These are phyloP conservation scores for Manis crassicaudata DNA, from an alignment of 2,797 vertebrate genomes.

Conservation along the genomic window DNA sequence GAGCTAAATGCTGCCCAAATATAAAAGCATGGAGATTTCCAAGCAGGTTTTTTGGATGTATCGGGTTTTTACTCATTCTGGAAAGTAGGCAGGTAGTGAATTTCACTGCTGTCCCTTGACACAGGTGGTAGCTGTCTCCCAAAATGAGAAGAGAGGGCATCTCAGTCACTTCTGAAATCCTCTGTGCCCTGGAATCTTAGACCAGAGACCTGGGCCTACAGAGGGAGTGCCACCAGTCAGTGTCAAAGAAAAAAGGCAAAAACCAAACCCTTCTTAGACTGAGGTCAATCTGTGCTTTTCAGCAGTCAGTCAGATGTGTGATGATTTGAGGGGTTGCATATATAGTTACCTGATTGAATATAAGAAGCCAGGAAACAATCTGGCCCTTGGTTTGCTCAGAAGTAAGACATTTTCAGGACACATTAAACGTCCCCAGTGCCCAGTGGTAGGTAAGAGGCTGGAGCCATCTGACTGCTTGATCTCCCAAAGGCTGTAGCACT, in stretches of 20 bases:
- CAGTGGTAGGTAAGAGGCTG: no score
- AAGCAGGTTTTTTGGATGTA: conserved; percentile 35
- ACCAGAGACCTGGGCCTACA: not conserved
- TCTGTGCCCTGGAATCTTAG: not conserved
- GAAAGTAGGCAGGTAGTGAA: conserved; percentile 45
- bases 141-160: not conserved
- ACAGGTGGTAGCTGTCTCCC: conserved; percentile 11
- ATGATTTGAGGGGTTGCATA: no score
- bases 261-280: not conserved
- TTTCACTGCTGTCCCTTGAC: conserved; percentile 52
- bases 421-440: no score
- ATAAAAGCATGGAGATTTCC: conserved; percentile 29
- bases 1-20: not conserved
- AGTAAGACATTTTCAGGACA: not conserved
- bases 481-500: not conserved
- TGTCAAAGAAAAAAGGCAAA: not conserved
- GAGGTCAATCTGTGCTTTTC: not conserved
- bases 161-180: conserved; percentile 49
- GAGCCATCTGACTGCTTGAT: rapidly evolving
- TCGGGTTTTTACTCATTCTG: conserved; percentile 51
- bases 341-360: not conserved
- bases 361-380: not conserved
- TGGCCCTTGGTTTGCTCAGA: not conserved
- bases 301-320: not conserved
- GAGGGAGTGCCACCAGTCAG: not conserved